Percentiles rank a stretch among this genome's conserved stretches.
Evolutionary conservation across 2,113 vertebrate species (phyloP).

Genomic region (Leptobrachium ailaonicum): DNA sequence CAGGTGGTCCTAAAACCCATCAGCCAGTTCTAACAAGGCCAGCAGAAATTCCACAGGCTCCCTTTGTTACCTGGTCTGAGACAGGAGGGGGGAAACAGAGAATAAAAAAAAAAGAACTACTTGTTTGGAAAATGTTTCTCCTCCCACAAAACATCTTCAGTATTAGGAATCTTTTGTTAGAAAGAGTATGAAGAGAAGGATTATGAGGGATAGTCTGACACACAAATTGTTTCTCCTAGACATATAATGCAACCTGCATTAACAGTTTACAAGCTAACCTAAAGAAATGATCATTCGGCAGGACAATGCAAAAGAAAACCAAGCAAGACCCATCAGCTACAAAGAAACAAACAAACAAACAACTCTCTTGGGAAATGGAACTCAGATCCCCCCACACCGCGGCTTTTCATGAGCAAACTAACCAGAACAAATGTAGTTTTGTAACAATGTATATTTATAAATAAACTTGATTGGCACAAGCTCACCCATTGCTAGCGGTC

Average conservation of each 20-base stretch:
- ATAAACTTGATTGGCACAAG: not conserved
- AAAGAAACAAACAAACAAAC: constrained; percentile 8
- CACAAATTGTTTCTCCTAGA: constrained; percentile 71
- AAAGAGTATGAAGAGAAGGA: constrained; percentile 73
- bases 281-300: constrained; percentile 73
- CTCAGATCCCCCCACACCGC: too few species aligned
- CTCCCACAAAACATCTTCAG: constrained; percentile 77
- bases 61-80: constrained; percentile 79
- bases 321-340: not conserved
- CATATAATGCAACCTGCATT: constrained; percentile 66
- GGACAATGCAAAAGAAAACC: constrained; percentile 54
- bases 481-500: not conserved
- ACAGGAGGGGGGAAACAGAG: constrained; percentile 50
- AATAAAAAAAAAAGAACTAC: constrained; percentile 54
- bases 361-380: not conserved
- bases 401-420: not conserved
- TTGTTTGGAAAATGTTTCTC: constrained; percentile 81
- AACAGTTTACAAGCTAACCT: constrained; percentile 70
- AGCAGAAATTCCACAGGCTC: constrained; percentile 68
- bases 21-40: constrained; percentile 64
- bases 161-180: constrained; percentile 76
- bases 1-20: constrained; percentile 75
- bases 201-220: constrained; percentile 75
- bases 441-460: too few species aligned
- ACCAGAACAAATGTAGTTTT: not conserved